phyloP scores from a whole-genome alignment of 1,140 invertebrate species.

The Drosophila subobscura region DNA sequence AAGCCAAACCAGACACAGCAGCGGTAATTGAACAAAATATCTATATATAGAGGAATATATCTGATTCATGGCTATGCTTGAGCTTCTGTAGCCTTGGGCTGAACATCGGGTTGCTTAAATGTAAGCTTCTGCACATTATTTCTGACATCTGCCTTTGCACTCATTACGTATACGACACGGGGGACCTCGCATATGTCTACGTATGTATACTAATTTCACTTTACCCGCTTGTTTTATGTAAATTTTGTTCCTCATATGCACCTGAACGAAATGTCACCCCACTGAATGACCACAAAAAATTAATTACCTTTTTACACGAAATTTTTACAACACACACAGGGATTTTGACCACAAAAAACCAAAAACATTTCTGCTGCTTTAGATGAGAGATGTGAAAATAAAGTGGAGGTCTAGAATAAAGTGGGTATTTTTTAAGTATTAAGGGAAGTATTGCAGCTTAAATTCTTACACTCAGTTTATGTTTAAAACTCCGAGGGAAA shows the following conservation, averaged over 20 bases:
- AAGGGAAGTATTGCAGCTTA: no score
- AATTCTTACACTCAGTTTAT: no score
- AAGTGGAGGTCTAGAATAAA: no score
- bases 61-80: constrained; percentile 1
- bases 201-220: neutral
- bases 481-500: no score
- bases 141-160: neutral
- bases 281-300: constrained; percentile 8
- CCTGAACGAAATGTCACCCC: constrained; percentile 24
- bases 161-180: neutral
- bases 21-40: constrained; percentile 42
- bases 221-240: neutral
- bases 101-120: constrained; percentile 14
- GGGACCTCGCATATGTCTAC: neutral
- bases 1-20: neutral
- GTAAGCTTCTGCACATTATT: constrained; percentile 5
- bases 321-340: no score
- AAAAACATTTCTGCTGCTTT: no score
- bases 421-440: no score
- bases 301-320: constrained; percentile 16
- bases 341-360: no score
- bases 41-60: constrained; percentile 1
- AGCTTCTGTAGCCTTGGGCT: constrained; percentile 9
- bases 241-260: constrained; percentile 6
- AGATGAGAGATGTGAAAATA: no score